These are phyloP conservation scores for Drosophila cardini DNA, from an alignment of 1,140 invertebrate species.

Conservation along the genomic window DNA sequence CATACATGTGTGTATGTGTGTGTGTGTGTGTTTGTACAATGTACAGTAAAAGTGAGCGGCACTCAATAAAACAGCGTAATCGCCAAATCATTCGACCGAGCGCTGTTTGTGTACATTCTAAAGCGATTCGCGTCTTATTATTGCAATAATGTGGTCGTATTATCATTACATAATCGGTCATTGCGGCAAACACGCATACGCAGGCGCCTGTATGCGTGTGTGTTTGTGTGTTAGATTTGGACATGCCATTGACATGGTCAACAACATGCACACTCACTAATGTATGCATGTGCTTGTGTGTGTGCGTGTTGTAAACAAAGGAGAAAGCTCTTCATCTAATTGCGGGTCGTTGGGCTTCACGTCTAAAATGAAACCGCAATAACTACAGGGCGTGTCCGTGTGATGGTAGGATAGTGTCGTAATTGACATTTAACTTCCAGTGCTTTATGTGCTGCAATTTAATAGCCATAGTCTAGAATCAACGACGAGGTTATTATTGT, in stretches of 20 bases:
- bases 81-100: constrained; percentile 52
- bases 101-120: constrained; percentile 27
- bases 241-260: constrained; percentile 22
- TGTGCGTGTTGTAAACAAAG: constrained; percentile 28
- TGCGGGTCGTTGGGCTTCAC: constrained; percentile 15
- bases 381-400: constrained; percentile 27
- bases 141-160: constrained; percentile 54
- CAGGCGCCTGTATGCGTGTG: not conserved
- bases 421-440: constrained; percentile 23
- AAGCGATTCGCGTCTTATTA: constrained; percentile 39
- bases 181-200: constrained; percentile 31
- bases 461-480: not conserved
- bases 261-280: constrained; percentile 10
- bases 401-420: constrained; percentile 1
- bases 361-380: constrained; percentile 14
- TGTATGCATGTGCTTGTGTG: not conserved
- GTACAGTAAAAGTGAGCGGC: constrained; percentile 42
- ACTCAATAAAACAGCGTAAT: constrained; percentile 39
- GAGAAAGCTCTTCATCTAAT: constrained; percentile 36
- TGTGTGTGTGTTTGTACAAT: constrained; percentile 4
- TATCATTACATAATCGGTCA: constrained; percentile 72
- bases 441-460: not conserved
- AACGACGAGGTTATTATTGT: not conserved
- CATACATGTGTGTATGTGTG: constrained; percentile 3
- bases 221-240: not conserved